Evolutionary conservation across 2,888 invertebrate species (phyloP).

Genomic region (Cephus runcator): DNA sequence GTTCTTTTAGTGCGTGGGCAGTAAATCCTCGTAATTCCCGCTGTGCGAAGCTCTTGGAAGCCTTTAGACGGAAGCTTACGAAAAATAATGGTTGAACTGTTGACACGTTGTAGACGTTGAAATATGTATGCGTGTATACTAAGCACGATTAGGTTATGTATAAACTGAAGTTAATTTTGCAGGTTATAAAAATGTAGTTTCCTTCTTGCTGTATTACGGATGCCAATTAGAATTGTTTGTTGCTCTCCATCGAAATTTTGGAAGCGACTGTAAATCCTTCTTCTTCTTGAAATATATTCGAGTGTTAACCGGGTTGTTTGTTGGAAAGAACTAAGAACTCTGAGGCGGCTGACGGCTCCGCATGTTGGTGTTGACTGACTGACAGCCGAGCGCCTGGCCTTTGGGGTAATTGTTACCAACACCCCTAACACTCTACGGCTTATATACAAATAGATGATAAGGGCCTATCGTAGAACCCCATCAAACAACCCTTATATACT

Average conservation of each 20-base stretch:
- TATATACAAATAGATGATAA: conserved; percentile 2
- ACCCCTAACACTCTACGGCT: conserved; percentile 15
- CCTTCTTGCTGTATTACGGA: neutral
- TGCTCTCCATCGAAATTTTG: neutral
- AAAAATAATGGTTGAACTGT: neutral
- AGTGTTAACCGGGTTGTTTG: conserved; percentile 25
- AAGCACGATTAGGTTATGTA: neutral
- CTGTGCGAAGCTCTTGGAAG: neutral
- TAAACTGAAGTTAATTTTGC: neutral
- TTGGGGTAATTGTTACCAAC: conserved; percentile 33
- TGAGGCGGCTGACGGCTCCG: conserved; percentile 15
- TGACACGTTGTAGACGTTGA: neutral
- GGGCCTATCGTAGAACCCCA: neutral
- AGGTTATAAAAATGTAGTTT: neutral
- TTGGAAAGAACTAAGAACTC: conserved; percentile 29
- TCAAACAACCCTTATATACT: neutral
- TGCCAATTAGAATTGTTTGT: neutral
- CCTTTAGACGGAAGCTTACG: neutral
- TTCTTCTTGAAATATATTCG: neutral
- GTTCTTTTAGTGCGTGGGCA: conserved; percentile 18
- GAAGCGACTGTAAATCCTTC: too few relatives aligned
- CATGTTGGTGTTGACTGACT: conserved; percentile 24
- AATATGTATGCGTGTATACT: too few relatives aligned
- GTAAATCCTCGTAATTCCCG: conserved; percentile 3
- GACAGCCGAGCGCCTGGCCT: conserved; percentile 30